Conservation (phyloP, 2,888 invertebrate species). For the Exephanes ischioxanthus region DNA sequence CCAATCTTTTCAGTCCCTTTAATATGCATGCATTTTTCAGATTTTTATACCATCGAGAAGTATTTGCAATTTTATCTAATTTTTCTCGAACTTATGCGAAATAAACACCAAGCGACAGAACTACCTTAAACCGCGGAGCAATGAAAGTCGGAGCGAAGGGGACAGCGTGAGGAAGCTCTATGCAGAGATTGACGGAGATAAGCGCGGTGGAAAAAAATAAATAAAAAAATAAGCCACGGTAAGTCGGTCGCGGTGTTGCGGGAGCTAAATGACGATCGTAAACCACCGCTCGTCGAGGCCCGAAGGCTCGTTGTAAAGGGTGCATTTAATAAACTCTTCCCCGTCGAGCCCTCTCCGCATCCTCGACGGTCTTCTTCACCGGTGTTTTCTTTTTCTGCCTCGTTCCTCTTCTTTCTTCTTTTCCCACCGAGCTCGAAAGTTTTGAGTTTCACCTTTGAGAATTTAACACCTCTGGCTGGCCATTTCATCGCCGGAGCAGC, state of each 20-base stretch:
- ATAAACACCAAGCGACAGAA: too few relatives aligned
- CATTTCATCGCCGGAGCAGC: slow-evolving; percentile 47
- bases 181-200: background rate
- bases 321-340: slow-evolving; percentile 70
- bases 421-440: slow-evolving; percentile 55
- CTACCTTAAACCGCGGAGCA: slow-evolving; percentile 2
- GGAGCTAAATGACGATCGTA: slow-evolving; percentile 62
- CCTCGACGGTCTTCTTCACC: slow-evolving; percentile 43
- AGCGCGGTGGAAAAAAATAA: slow-evolving; percentile 11
- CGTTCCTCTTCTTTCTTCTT: slow-evolving; percentile 28
- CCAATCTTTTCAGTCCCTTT: too few relatives aligned
- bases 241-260: slow-evolving; percentile 47
- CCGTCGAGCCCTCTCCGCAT: slow-evolving; percentile 28
- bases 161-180: background rate
- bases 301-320: slow-evolving; percentile 64
- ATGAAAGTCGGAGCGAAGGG: slow-evolving; percentile 28
- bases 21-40: too few relatives aligned
- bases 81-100: too few relatives aligned
- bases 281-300: slow-evolving; percentile 58
- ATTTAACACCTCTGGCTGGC: slow-evolving; percentile 63
- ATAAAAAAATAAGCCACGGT: slow-evolving; percentile 32
- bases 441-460: slow-evolving; percentile 66
- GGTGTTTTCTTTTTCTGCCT: slow-evolving; percentile 48
- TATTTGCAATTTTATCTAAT: too few relatives aligned
- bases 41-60: too few relatives aligned